These are phyloP conservation scores for Platycercus adscitus DNA, from an alignment of 2,113 vertebrate genomes.

Conservation along the genomic window DNA sequence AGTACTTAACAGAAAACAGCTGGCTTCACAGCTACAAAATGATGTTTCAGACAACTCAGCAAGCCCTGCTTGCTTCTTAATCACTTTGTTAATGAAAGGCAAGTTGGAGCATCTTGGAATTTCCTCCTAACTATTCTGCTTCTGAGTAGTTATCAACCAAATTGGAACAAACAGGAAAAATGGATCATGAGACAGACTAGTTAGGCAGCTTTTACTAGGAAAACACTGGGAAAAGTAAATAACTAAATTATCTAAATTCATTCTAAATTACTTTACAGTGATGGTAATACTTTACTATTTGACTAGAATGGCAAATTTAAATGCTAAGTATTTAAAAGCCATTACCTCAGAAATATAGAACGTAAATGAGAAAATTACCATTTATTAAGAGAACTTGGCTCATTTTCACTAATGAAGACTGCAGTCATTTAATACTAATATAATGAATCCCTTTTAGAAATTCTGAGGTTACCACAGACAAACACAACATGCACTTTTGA, in stretches of 20 bases:
- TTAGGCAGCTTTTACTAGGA: neutral
- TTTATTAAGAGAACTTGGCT: conserved; percentile 39
- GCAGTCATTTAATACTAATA: accelerated
- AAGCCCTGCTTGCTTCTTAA: neutral
- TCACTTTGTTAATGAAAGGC: neutral
- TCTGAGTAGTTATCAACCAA: neutral
- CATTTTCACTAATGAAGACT: neutral
- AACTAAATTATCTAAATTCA: neutral
- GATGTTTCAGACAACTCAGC: neutral
- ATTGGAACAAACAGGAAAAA: neutral
- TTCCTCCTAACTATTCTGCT: neutral
- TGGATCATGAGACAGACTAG: neutral
- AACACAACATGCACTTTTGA: neutral
- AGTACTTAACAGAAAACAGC: neutral
- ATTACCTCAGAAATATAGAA: neutral
- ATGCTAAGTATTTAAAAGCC: neutral
- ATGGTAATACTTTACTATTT: neutral
- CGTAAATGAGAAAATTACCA: neutral
- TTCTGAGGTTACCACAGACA: neutral
- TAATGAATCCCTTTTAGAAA: neutral
- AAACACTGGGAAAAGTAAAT: conserved; percentile 5
- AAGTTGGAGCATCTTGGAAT: neutral
- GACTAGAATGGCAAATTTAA: conserved; percentile 6
- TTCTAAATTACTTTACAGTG: neutral
- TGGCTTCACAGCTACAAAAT: neutral